Conservation (phyloP, 2,797 vertebrate species). For the Hypotaenidia philippensis region DNA sequence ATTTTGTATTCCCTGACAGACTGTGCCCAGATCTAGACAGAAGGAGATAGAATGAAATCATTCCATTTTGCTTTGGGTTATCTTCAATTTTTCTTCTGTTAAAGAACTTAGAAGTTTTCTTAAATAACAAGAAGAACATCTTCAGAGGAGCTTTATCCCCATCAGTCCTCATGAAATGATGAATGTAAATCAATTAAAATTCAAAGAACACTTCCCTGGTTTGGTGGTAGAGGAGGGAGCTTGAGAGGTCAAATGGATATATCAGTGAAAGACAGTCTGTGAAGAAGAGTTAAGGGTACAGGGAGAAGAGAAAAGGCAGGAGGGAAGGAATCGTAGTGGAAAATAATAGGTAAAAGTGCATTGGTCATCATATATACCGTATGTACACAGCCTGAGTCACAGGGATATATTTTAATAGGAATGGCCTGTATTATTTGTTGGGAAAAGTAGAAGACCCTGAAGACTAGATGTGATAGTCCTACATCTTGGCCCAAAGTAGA, state of each 20-base stretch:
- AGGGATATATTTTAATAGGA: not conserved
- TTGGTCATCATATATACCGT: not conserved
- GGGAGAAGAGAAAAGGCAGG: not conserved
- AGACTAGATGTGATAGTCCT: not conserved
- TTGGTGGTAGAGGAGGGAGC: not conserved
- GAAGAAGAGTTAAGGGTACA: not conserved
- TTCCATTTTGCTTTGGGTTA: slow-evolving; percentile 3
- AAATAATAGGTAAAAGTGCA: not conserved
- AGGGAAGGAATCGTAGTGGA: not conserved
- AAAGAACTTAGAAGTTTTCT: not conserved
- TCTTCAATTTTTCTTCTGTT: not conserved
- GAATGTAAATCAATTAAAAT: not conserved
- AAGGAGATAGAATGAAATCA: not conserved
- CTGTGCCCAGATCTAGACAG: not conserved
- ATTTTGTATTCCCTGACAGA: not conserved
- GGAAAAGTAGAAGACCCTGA: not conserved
- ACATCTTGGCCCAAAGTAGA: not conserved
- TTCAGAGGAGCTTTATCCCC: not conserved
- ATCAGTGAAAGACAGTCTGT: not conserved
- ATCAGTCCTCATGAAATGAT: not conserved
- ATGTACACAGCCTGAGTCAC: not conserved
- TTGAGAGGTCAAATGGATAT: not conserved
- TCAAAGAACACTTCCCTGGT: not conserved
- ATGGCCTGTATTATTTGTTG: not conserved
- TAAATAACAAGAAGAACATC: not conserved